Evolutionary conservation across 2,113 vertebrate species (phyloP).

Genomic region (Calidris pygmaea): DNA sequence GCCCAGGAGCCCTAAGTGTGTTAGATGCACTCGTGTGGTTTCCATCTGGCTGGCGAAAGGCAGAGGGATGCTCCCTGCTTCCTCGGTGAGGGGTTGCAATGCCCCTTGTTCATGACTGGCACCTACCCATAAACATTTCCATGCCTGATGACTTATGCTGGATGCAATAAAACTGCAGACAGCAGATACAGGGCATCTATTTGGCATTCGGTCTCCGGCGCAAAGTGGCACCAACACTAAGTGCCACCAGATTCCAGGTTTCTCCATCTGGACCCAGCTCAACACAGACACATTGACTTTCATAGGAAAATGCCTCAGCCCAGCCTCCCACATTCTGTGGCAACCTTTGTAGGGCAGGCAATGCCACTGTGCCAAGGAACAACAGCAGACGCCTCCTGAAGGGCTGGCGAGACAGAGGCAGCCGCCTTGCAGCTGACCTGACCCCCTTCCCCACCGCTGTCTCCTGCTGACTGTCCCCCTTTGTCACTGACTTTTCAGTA

Average conservation of each 20-base stretch:
- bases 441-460: not conserved
- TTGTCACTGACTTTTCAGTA: not conserved
- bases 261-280: not conserved
- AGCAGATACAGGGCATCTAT: accelerated
- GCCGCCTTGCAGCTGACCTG: not conserved
- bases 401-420: not conserved
- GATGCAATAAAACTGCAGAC: not conserved
- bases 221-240: not conserved
- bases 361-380: not conserved
- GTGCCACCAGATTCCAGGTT: not conserved
- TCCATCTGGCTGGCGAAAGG: not conserved
- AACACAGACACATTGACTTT: not conserved
- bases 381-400: accelerated
- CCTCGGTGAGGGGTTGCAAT: not conserved
- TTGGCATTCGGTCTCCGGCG: too few species aligned
- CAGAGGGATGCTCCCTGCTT: not conserved
- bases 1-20: not conserved
- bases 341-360: not conserved
- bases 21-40: not conserved
- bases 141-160: not conserved
- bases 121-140: not conserved
- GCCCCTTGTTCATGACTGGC: not conserved
- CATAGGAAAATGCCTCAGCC: not conserved
- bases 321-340: not conserved
- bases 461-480: not conserved